Evolutionary conservation across 2,888 invertebrate species (phyloP), one percentile per base, ranked within the genome.

Genomic region (Phania funesta): DNA sequence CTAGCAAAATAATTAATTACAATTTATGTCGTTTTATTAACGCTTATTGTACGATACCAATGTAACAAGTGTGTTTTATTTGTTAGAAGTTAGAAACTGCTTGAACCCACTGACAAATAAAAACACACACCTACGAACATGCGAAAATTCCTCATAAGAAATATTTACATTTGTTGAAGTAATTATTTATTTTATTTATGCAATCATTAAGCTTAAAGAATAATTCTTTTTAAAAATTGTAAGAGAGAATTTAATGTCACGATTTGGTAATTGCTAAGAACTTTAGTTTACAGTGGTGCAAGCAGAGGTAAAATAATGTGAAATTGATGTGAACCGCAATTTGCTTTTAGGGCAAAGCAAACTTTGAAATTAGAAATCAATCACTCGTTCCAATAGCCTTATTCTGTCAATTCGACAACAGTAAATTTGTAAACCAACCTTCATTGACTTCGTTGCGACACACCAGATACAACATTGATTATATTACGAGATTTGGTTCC

Each of bases 171-270:
- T 38, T 35, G 32, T 22, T 32, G 8, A 35, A 22, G 5, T 46
- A 62, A 22, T 52, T 38, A 24, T 65, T 3, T 26, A 26, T 5
- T 26, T 26, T 3, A 26, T 26, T 26, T 50, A 11, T 65, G 13
- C 32, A 35, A 65, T 65, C 35, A 52, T 50, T 65, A 38, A 65
- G 50, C 50, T 65, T 50, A 16, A 9, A 50, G 3, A 38, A 38
- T 52, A 65, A 18, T 38, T 65, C 44, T 41, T 24, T 3, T 26
- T 26, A 3, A 6, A 26, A 26, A 26, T 26, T 26, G 26, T 26
- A 9, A 22, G n/a, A 35, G 11, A 26, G 41, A 60, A 60, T 16
- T 44, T 41, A 8, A 50, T 35, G 48, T 50, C 64, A 65, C 22
- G 32, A 48, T 22, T 32, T 9, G 8, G 2, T n/a, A n/a, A n/a